Evolutionary conservation across 2,797 vertebrate species (phyloP).

Genomic region (Gymnocypris eckloni): DNA sequence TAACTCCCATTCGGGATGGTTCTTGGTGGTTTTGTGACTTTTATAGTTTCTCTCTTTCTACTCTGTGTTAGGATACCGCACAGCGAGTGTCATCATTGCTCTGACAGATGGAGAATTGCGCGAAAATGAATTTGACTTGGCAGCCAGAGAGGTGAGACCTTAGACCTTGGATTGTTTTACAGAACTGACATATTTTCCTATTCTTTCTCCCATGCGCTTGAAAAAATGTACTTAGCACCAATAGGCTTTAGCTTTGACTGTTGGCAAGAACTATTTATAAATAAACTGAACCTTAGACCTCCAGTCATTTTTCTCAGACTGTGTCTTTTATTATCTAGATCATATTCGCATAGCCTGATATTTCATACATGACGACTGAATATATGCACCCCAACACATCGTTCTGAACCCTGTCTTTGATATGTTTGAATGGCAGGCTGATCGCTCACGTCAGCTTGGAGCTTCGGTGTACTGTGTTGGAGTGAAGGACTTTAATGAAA

Average conservation of each 20-base stretch:
- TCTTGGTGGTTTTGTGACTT: background rate
- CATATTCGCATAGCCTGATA: background rate
- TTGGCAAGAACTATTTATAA: background rate
- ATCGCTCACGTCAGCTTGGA: slow-evolving; percentile 90
- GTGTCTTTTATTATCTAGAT: background rate
- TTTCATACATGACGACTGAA: background rate
- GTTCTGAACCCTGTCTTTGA: background rate
- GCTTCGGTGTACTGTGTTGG: slow-evolving; percentile 97
- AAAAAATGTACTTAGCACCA: background rate
- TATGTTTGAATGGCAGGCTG: slow-evolving; percentile 78
- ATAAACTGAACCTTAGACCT: background rate
- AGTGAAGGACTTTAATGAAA: slow-evolving; percentile 98
- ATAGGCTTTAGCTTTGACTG: background rate
- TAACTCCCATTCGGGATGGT: background rate
- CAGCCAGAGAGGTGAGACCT: slow-evolving; percentile 89
- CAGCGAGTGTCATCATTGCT: slow-evolving; percentile 96
- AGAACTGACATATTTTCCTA: background rate
- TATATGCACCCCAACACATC: background rate
- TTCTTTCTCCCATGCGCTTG: background rate
- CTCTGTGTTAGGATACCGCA: slow-evolving; percentile 77
- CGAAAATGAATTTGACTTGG: slow-evolving; percentile 92
- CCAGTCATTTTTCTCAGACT: background rate
- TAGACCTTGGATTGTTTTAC: background rate
- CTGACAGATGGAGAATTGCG: slow-evolving; percentile 96
- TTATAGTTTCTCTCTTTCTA: background rate